Base-by-base conservation (phyloP, 2,888 invertebrate genomes). In the Flexamia atlantica region DNA sequence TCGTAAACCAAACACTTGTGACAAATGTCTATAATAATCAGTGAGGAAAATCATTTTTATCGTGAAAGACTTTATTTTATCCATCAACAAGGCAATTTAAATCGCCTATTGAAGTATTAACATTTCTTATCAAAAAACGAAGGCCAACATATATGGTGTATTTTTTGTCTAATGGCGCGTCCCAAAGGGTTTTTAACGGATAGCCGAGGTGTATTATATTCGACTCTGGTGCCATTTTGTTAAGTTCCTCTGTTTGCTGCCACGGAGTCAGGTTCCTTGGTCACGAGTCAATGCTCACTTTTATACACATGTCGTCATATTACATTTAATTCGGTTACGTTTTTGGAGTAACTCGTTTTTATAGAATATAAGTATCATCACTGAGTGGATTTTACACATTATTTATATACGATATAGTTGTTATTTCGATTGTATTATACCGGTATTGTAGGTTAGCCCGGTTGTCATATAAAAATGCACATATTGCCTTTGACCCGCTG, bases 251-350 rank as follows among this genome's bases (percentile, higher is more conserved):
- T 23, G 50, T 76, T 76, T 50, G 72, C 68, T 72, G 72, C 72
- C 72, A 40, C 28, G 64, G 64, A 64, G 64, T 72, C 72, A 23
- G 2, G 42, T 72, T 72, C 42, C 72, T 72, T 40, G 7, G 28
- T 64, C 64, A 68, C 68, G 70, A 40, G 70, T 76, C 72, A 70
- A 68, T 82, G 82, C 82, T 82, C 82, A 82, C 82, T 82, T 82
- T 82, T 82, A 82, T 82, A 82, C 81, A 81, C 68, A 42, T 64
- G 25, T 68, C 81, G 50, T 76, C 46, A 64, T 23, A 53, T 53
- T 72, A 72, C 72, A 40, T 72, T 72, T 72, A 46, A n/a, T 76
- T 76, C 25, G 20, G 64, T 72, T 72, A 72, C 76, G 76, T 76
- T 76, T n/a, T 76, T 46, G 76, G 50, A 76, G 76, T 76, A 76